Base-by-base conservation (phyloP, 2,888 invertebrate genomes). In the Lithosia quadra region DNA sequence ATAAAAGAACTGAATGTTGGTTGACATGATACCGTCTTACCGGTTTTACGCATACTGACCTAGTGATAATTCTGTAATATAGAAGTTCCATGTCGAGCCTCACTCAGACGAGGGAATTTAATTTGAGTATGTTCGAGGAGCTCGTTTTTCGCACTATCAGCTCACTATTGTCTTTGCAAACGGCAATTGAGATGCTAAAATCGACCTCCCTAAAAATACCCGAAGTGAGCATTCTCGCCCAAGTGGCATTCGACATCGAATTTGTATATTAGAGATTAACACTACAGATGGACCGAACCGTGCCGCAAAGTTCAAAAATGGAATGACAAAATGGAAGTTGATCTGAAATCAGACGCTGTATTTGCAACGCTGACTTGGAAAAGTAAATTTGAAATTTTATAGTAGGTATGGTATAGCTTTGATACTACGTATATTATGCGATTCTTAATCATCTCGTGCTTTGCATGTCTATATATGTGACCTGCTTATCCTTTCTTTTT, bases 1-100 rank as follows among this genome's bases (percentile, higher is more conserved):
- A n/a, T n/a, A 49, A n/a, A 18, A n/a, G 49, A n/a, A 49, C 43
- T 43, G 43, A n/a, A 49, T 49, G 9, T n/a, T 49, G 49, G n/a
- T 18, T n/a, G 49, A 18, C n/a, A 49, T 49, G 49, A n/a, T n/a
- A 49, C 9, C n/a, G 49, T 49, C 8, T 49, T 49, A 49, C 18
- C 43, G 18, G 43, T 43, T 43, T 18, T 43, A 18, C 15, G 43
- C 15, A 43, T 43, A 18, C 8, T 43, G 18, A 18, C 43, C 18
- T 49, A 49, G 49, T 49, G 49, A 18, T 49, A n/a, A 49, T 49
- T 49, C n/a, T n/a, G 49, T 49, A 49, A n/a, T 49, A 49, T 49
- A 4, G 0, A n/a, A 49, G 18, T 49, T 49, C 49, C n/a, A n/a
- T 8, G n/a, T 49, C n/a, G 9, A n/a, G 9, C n/a, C n/a, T 49